Evolutionary conservation across 1,140 invertebrate genomes (phyloP).

Genomic region (Tenebrio molitor): DNA sequence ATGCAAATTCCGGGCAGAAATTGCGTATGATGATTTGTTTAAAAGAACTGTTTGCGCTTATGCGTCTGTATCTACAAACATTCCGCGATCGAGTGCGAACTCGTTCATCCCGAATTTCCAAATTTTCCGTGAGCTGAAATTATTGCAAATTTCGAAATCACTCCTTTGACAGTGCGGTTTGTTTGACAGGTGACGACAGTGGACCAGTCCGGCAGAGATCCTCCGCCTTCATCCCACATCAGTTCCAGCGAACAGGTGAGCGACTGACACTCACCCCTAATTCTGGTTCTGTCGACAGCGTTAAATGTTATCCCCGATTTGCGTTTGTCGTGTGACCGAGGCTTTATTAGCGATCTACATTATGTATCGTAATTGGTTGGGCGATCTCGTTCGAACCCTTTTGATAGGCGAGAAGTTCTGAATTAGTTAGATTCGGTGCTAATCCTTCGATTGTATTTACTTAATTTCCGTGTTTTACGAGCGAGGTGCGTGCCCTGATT

Average conservation of each 20-base stretch:
- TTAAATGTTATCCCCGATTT: conserved; percentile 14
- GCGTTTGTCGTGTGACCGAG: background rate
- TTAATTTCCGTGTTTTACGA: conserved; percentile 5
- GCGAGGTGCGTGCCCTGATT: background rate
- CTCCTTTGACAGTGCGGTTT: conserved; percentile 37
- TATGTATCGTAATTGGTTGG: conserved; percentile 11
- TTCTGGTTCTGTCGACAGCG: background rate
- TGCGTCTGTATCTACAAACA: too few relatives aligned
- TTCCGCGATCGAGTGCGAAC: too few relatives aligned
- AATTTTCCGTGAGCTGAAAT: too few relatives aligned
- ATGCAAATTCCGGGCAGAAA: too few relatives aligned
- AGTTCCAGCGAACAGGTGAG: conserved; percentile 29
- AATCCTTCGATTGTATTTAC: conserved; percentile 1
- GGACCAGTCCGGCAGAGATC: background rate
- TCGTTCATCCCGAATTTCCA: too few relatives aligned
- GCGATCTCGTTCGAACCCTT: background rate
- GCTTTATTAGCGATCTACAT: conserved; percentile 20
- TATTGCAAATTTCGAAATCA: too few relatives aligned
- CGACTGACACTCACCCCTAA: conserved; percentile 8
- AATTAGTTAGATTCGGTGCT: conserved; percentile 1
- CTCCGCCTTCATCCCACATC: background rate
- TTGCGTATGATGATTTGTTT: too few relatives aligned
- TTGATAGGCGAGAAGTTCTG: background rate
- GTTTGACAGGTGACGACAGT: conserved; percentile 26
- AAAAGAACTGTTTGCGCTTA: too few relatives aligned